phyloP scores from a whole-genome alignment of 2,113 vertebrate species.

The Isichthys henryi region DNA sequence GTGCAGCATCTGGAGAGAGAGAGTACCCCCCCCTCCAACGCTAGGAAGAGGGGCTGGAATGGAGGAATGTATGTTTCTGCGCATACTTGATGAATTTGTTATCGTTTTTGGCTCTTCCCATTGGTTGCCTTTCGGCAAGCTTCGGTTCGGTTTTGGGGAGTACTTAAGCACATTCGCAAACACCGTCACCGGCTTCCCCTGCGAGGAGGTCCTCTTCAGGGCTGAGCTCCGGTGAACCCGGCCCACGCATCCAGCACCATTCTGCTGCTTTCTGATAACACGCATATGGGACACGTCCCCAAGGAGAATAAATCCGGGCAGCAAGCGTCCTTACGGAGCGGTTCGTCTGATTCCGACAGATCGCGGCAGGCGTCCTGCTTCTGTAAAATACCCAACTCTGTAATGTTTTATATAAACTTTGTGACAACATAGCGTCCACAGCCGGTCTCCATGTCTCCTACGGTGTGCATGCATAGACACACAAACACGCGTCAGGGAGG shows the following conservation, averaged over 20 bases:
- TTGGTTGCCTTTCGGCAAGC: not conserved
- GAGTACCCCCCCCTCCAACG: not conserved
- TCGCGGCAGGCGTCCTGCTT: not conserved
- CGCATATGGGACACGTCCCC: not conserved
- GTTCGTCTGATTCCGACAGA: not conserved
- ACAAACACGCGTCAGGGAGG: not conserved
- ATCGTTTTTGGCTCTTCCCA: not conserved
- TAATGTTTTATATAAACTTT: not conserved
- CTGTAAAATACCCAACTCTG: not conserved
- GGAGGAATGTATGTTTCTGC: constrained; percentile 15
- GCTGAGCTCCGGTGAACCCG: not conserved
- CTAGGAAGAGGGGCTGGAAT: not conserved
- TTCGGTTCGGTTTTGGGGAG: not conserved
- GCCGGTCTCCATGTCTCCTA: not conserved
- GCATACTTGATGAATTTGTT: not conserved
- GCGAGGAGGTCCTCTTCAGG: not conserved
- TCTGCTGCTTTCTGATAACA: not conserved
- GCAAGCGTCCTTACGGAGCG: not conserved
- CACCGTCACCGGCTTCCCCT: not conserved
- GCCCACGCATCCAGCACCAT: not conserved
- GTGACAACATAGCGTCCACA: not conserved
- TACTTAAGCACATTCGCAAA: not conserved
- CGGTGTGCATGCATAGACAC: not conserved
- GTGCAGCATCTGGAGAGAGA: not conserved
- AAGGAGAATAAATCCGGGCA: not conserved